Percentiles rank a stretch among this genome's conserved stretches.
Conservation (phyloP, 2,113 vertebrate species). For the Epinephelus cyanopodus region DNA sequence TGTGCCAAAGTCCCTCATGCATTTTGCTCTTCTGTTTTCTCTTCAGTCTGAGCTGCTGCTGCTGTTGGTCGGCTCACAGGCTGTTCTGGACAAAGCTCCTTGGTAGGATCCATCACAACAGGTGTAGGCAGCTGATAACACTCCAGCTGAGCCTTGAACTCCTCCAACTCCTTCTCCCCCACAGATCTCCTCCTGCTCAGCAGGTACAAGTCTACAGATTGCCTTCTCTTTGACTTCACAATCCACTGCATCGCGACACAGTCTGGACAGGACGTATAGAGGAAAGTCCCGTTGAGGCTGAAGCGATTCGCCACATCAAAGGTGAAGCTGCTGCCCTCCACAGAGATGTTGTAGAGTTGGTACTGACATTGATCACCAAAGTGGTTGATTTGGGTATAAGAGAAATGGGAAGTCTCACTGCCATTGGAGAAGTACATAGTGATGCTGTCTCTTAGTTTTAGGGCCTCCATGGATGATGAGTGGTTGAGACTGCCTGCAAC, state of each 20-base stretch:
- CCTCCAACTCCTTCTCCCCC: conserved; percentile 55
- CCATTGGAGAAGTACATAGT: conserved; percentile 59
- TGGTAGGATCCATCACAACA: conserved; percentile 53
- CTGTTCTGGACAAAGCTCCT: conserved; percentile 61
- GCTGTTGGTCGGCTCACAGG: not conserved
- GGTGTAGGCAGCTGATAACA: conserved; percentile 53
- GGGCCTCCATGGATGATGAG: conserved; percentile 34
- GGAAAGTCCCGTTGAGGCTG: conserved; percentile 29
- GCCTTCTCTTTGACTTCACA: conserved; percentile 43
- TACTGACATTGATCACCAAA: conserved; percentile 60
- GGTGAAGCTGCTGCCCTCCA: conserved; percentile 36
- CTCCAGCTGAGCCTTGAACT: conserved; percentile 64
- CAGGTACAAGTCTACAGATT: conserved; percentile 57
- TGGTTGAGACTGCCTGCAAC: conserved; percentile 61
- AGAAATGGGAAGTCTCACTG: conserved; percentile 12
- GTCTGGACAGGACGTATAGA: conserved; percentile 62
- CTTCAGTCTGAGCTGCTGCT: conserved; percentile 16
- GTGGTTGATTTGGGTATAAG: conserved; percentile 67
- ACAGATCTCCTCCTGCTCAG: conserved; percentile 65
- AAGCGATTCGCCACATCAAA: conserved; percentile 59
- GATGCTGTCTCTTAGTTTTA: conserved; percentile 65
- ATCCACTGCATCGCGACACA: conserved; percentile 65
- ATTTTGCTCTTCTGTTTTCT: not conserved
- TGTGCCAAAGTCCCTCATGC: not conserved
- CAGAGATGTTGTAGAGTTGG: conserved; percentile 46